Percentiles rank a stretch among this genome's conserved stretches.
phyloP scores from a whole-genome alignment of 2,888 invertebrate species.

The Hirudinaria manillensis region DNA sequence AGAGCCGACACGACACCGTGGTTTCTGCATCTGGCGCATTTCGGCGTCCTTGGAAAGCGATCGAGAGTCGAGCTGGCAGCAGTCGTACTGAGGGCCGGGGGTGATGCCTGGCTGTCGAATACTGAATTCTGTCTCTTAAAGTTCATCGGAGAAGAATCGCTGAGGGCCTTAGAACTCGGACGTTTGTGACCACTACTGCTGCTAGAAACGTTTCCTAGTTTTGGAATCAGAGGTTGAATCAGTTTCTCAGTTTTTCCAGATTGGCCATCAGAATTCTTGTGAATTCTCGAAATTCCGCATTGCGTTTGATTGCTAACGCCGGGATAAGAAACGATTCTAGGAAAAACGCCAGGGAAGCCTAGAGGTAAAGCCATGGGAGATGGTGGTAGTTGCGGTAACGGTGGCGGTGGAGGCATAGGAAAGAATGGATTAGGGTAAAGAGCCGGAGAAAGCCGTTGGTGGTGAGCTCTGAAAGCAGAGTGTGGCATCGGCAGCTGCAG shows the following conservation, averaged over 20 bases:
- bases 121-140: conserved; percentile 1
- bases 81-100: background rate
- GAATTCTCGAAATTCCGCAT: background rate
- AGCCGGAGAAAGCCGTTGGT: background rate
- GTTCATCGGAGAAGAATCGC: background rate
- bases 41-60: conserved; percentile 89
- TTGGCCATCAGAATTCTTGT: background rate
- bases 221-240: background rate
- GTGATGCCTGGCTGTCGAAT: background rate
- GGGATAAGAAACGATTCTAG: background rate
- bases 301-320: background rate
- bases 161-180: background rate
- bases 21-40: conserved; percentile 92
- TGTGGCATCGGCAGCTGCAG: background rate
- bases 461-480: background rate
- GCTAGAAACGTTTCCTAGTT: background rate
- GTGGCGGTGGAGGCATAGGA: background rate
- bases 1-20: conserved; percentile 93
- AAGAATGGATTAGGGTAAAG: background rate
- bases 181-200: conserved; percentile 12
- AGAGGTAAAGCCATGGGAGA: background rate
- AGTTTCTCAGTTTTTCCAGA: background rate
- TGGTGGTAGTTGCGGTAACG: background rate
- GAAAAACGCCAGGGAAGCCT: background rate
- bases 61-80: conserved; percentile 57